These are phyloP conservation scores for Magallana gigas DNA, from an alignment of 1,140 invertebrate species.

Conservation along the genomic window DNA sequence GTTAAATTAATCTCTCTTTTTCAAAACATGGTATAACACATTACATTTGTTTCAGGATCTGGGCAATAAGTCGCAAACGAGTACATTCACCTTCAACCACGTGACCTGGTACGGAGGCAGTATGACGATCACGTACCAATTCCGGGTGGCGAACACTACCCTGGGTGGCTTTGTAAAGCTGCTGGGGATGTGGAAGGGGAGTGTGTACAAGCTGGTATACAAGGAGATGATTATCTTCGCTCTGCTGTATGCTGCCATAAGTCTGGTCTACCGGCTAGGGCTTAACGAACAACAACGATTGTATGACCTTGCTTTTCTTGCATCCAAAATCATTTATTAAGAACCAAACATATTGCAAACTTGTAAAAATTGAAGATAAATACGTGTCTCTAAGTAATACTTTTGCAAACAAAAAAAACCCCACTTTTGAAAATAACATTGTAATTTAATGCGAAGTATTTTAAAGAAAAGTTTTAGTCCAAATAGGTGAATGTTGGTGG, in stretches of 20 bases:
- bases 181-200: slow-evolving; percentile 93
- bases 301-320: slow-evolving; percentile 79
- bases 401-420: neutral
- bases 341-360: neutral
- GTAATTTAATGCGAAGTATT: too few species aligned
- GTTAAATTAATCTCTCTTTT: too few species aligned
- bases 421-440: too few species aligned
- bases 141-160: slow-evolving; percentile 86
- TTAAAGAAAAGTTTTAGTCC: too few species aligned
- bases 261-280: slow-evolving; percentile 91
- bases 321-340: neutral
- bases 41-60: too few species aligned
- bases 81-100: too few species aligned
- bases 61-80: too few species aligned
- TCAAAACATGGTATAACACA: too few species aligned
- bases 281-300: slow-evolving; percentile 89
- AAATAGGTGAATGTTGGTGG: neutral
- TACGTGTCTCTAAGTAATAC: neutral
- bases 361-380: neutral
- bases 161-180: slow-evolving; percentile 86
- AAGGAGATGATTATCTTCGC: slow-evolving; percentile 94
- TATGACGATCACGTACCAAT: slow-evolving; percentile 89
- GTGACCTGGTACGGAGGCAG: too few species aligned
- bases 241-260: slow-evolving; percentile 91
- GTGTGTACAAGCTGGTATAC: slow-evolving; percentile 98